Evolutionary conservation across 2,888 invertebrate genomes (phyloP), one percentile per base, ranked within the genome.

Genomic region (Lasioglossum pauxillum): DNA sequence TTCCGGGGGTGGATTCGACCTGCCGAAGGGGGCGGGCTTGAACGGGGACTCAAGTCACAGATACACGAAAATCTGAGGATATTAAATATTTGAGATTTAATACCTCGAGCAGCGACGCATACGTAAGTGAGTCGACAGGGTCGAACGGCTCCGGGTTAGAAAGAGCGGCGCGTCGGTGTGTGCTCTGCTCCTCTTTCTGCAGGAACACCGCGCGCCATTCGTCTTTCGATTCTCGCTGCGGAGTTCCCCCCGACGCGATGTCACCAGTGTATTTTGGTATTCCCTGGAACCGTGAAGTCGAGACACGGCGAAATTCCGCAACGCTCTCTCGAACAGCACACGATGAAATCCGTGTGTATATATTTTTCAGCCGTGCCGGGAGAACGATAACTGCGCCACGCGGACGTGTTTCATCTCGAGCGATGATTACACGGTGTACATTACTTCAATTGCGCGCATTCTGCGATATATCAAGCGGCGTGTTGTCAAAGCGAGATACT

Each of bases 51-150:
- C 27, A 71, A 67, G 60, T 46, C 53, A 49, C 53, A 67, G 41
- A 75, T 83, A 86, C 78, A 49, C 44, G 82, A 82, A 85, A 87
- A 88, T 88, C 86, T 78, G 82, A 73, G 75, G 87, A 90, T 92
- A 92, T 92, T 92, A 92, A 92, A 92, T 91, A 91, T 92, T 92
- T 88, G 85, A 92, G 88, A 91, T 92, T 90, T 91, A 91, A 90
- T 91, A 92, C 84, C 75, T 76, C 84, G 83, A 72, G 41, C 87
- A 74, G 76, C 46, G 75, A 23, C 72, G 88, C 84, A 87, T 88
- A 85, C 84, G 87, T 83, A 87, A 89, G 85, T 75, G 86, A 78
- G 83, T 83, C 82, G 60, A 60, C 57, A 38, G 64, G 49, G n/a
- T 27, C 76, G 35, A 57, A 71, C 46, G 53, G 10, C 80, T 49